Conservation (phyloP, 2,797 vertebrate species). For the Sebastes goodei region DNA sequence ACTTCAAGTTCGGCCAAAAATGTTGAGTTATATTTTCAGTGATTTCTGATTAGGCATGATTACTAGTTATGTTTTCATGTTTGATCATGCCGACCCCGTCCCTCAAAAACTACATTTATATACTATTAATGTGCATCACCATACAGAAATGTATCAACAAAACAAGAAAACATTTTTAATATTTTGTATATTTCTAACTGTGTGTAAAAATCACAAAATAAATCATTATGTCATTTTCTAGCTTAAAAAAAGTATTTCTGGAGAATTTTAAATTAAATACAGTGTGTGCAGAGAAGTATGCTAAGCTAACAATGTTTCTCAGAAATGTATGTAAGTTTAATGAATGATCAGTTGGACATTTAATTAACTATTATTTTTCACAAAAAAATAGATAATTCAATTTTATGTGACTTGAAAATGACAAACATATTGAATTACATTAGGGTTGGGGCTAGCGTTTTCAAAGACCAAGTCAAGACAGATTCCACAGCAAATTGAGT, state of each 20-base stretch:
- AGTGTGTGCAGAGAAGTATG: background rate
- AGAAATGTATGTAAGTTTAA: background rate
- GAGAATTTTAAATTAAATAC: background rate
- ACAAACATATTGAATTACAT: too few species aligned
- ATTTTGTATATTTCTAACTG: too few species aligned
- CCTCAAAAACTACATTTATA: background rate
- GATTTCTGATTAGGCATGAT: background rate
- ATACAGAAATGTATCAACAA: background rate
- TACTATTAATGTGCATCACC: background rate
- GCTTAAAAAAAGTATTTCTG: background rate
- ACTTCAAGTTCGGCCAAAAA: background rate
- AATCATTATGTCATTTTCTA: background rate
- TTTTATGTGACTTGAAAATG: background rate
- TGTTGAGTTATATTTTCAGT: background rate
- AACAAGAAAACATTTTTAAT: background rate
- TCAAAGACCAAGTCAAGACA: too few species aligned
- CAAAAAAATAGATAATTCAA: background rate
- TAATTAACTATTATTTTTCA: background rate
- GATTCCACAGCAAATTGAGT: rapidly evolving
- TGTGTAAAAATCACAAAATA: background rate
- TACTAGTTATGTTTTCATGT: background rate
- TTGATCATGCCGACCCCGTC: background rate
- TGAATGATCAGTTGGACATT: background rate
- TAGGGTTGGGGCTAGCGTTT: too few species aligned
- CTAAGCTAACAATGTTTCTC: background rate